phyloP scores from a whole-genome alignment of 2,888 invertebrate genomes.

The Limnephilus lunatus region DNA sequence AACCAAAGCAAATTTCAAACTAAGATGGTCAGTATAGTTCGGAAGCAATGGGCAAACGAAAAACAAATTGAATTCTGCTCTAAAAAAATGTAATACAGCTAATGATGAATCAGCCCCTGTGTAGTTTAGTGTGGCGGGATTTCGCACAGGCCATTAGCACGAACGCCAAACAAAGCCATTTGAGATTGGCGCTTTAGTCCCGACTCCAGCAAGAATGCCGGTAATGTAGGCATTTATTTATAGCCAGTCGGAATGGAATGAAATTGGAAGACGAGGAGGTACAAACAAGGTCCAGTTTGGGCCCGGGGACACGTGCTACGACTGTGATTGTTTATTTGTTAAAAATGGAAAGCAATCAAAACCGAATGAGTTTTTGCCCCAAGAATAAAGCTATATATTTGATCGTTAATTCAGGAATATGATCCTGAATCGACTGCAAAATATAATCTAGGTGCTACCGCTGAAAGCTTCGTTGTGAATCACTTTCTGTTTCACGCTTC shows the following conservation, averaged over 20 bases:
- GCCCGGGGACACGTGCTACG: slow-evolving; percentile 1
- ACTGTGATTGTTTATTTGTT: neutral
- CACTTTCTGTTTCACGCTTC: neutral
- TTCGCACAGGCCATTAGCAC: slow-evolving; percentile 12
- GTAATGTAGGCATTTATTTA: slow-evolving; percentile 12
- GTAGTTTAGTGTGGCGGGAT: neutral
- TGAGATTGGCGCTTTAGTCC: slow-evolving; percentile 2
- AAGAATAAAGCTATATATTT: neutral
- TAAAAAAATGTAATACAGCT: neutral
- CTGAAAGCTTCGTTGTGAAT: neutral
- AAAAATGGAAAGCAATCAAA: neutral
- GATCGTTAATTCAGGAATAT: neutral
- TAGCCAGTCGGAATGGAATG: neutral
- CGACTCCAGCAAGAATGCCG: neutral
- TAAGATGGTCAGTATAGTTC: neutral
- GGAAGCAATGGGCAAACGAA: neutral
- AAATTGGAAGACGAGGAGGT: slow-evolving; percentile 20
- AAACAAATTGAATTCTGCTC: neutral
- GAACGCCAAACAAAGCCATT: slow-evolving; percentile 10
- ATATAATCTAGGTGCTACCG: neutral
- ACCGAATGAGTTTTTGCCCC: neutral
- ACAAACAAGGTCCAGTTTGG: neutral
- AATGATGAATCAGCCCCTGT: neutral
- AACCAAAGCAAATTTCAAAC: too few relatives aligned
- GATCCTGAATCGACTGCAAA: neutral